phyloP scores from a whole-genome alignment of 1,140 invertebrate genomes.

The Bombus pyrosoma region DNA sequence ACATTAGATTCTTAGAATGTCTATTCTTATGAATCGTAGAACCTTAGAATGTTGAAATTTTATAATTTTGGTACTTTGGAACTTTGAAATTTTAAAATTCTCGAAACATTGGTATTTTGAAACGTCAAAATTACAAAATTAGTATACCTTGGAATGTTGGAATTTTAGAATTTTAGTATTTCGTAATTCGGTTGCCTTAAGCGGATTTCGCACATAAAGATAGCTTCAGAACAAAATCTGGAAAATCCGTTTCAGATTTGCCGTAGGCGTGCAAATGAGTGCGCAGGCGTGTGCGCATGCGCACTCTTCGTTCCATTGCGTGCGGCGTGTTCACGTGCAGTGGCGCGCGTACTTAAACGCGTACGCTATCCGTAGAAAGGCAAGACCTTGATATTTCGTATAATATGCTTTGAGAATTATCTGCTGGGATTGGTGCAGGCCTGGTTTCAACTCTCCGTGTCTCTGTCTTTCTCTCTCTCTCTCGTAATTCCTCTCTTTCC shows the following conservation, averaged over 20 bases:
- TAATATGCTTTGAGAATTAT: slow-evolving; percentile 74
- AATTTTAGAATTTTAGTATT: neutral
- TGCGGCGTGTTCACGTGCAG: slow-evolving; percentile 34
- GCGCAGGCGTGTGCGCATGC: neutral
- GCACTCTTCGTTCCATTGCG: slow-evolving; percentile 15
- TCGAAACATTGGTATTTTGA: neutral
- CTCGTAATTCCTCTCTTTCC: neutral
- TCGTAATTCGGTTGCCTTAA: neutral
- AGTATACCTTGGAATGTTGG: neutral
- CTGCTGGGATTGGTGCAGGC: slow-evolving; percentile 62
- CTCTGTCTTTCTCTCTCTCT: neutral
- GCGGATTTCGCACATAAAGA: neutral
- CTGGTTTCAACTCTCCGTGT: slow-evolving; percentile 60
- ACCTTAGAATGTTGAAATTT: neutral
- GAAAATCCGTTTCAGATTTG: neutral
- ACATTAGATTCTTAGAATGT: too few species aligned
- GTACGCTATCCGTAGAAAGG: slow-evolving; percentile 67
- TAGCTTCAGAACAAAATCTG: too few species aligned
- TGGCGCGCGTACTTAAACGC: slow-evolving; percentile 1
- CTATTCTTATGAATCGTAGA: neutral
- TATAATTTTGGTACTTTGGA: neutral
- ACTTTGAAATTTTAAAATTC: neutral
- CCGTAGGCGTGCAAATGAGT: slow-evolving; percentile 19
- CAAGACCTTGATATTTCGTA: slow-evolving; percentile 76
- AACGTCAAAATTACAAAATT: neutral